phyloP scores from a whole-genome alignment of 2,113 vertebrate species.

The Emydura subglobosa region DNA sequence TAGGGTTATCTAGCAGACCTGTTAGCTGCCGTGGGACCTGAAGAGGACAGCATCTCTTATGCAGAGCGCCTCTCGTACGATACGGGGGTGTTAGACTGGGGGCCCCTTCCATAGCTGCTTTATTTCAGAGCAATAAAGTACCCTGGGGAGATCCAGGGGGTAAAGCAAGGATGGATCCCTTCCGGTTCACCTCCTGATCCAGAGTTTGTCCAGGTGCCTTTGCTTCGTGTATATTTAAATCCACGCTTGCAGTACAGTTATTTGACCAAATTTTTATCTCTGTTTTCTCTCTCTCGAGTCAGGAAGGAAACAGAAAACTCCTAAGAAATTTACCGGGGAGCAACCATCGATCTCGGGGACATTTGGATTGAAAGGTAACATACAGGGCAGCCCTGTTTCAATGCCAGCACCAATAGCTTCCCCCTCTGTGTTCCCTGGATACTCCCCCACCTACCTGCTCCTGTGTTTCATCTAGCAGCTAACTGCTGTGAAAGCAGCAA shows the following conservation, averaged over 20 bases:
- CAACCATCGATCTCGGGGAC: conserved; percentile 98
- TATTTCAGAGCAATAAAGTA: neutral
- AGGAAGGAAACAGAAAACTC: conserved; percentile 99
- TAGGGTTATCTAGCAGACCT: fast-evolving
- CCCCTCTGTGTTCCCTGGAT: neutral
- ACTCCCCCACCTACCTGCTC: neutral
- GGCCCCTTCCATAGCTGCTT: neutral
- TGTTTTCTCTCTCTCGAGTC: conserved; percentile 85
- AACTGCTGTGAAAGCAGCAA: neutral
- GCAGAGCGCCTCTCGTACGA: neutral
- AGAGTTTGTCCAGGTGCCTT: neutral
- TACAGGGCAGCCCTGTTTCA: fast-evolving
- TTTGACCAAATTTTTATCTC: conserved; percentile 82
- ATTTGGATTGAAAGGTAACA: conserved; percentile 95
- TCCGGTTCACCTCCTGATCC: neutral
- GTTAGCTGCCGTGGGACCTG: neutral
- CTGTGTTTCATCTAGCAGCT: neutral
- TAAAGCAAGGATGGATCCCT: neutral
- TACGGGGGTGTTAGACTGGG: neutral
- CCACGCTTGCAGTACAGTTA: conserved; percentile 38
- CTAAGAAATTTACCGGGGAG: conserved; percentile 98
- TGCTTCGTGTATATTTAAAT: neutral
- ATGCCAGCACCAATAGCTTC: neutral
- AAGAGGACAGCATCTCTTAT: neutral
- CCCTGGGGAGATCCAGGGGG: too few species aligned